A percentile compares a stretch with the other conserved stretches of the same genome.
phyloP scores from a whole-genome alignment of 2,113 vertebrate species.

The Monopterus albus region DNA sequence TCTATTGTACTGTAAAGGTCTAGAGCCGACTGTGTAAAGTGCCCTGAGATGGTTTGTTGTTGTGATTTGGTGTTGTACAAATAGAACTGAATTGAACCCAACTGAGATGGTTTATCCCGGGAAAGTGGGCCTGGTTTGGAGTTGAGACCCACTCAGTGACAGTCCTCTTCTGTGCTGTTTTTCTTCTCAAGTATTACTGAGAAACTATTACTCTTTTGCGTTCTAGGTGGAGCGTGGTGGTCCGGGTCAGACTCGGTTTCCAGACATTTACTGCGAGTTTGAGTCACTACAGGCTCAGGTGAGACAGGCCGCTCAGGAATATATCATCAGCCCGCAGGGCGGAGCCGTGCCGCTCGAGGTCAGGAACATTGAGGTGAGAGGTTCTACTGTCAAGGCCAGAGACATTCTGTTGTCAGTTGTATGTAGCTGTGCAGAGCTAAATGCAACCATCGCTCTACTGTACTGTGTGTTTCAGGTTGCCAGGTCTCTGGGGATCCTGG shows the following conservation, averaged over 20 bases:
- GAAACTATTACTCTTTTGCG: neutral
- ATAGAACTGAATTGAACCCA: too few species aligned
- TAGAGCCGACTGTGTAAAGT: too few species aligned
- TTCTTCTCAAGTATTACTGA: neutral
- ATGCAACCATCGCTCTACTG: too few species aligned
- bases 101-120: too few species aligned
- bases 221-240: constrained; percentile 86
- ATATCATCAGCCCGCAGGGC: constrained; percentile 80
- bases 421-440: too few species aligned
- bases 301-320: constrained; percentile 88
- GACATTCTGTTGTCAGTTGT: neutral
- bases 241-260: constrained; percentile 83
- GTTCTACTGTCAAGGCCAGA: neutral
- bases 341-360: constrained; percentile 85
- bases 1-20: too few species aligned
- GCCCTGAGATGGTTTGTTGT: too few species aligned
- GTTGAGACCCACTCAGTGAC: too few species aligned
- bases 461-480: constrained; percentile 70
- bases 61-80: too few species aligned
- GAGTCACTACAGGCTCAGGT: constrained; percentile 90
- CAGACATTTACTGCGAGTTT: constrained; percentile 92
- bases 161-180: neutral
- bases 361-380: constrained; percentile 85
- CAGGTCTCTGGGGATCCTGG: constrained; percentile 80
- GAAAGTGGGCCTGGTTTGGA: too few species aligned